These are phyloP conservation scores for Lasioglossum albipes DNA, from an alignment of 1,140 invertebrate species.

Conservation along the genomic window DNA sequence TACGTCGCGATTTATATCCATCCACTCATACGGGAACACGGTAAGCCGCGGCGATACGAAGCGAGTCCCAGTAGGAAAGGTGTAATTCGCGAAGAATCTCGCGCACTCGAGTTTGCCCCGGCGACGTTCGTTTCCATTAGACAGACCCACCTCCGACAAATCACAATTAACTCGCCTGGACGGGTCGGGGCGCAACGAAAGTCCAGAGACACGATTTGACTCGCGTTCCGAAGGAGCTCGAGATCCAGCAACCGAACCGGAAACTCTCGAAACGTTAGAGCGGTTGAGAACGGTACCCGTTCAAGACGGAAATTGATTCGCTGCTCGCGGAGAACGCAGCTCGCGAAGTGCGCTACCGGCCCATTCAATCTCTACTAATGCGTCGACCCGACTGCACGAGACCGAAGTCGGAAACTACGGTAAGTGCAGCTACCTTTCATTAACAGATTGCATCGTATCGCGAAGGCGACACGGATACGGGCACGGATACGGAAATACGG, in stretches of 20 bases:
- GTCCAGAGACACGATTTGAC: too few species aligned
- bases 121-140: background rate
- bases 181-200: too few species aligned
- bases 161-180: background rate
- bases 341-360: background rate
- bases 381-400: constrained; percentile 9
- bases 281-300: background rate
- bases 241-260: too few species aligned
- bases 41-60: too few species aligned
- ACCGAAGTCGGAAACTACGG: background rate
- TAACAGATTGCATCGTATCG: constrained; percentile 23
- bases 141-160: background rate
- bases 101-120: too few species aligned
- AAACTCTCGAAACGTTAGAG: too few species aligned
- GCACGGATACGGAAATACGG: background rate
- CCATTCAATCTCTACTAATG: constrained; percentile 36
- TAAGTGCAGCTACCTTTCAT: constrained; percentile 14
- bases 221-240: background rate
- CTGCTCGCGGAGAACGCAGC: background rate
- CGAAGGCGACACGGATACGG: background rate
- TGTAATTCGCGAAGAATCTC: background rate
- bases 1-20: too few species aligned
- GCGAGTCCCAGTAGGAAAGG: too few species aligned
- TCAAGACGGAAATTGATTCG: constrained; percentile 11
- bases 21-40: too few species aligned